These are phyloP conservation scores for Anthoscopus minutus DNA, from an alignment of 2,113 vertebrate species.

Conservation along the genomic window DNA sequence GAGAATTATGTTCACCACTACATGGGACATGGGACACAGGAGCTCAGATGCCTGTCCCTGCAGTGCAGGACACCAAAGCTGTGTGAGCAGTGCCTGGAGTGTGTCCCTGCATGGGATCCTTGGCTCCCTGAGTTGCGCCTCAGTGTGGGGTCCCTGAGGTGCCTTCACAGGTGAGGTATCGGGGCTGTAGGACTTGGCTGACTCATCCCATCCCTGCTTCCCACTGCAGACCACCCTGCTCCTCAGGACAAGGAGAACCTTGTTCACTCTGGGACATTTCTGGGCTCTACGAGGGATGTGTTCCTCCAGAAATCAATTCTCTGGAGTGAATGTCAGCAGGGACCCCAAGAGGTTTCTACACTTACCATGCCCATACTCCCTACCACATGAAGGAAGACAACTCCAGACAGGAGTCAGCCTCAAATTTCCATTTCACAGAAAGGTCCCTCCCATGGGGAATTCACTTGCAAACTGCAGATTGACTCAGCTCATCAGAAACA, in stretches of 20 bases:
- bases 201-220: not conserved
- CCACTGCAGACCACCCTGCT: not conserved
- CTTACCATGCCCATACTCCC: too few species aligned
- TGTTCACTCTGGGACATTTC: not conserved
- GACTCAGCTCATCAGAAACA: not conserved
- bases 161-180: not conserved
- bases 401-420: not conserved
- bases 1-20: not conserved
- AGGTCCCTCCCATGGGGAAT: not conserved
- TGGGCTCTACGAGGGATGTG: not conserved
- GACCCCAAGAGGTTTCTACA: not conserved
- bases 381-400: not conserved
- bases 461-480: not conserved
- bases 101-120: not conserved
- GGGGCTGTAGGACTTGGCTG: not conserved
- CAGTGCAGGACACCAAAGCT: not conserved
- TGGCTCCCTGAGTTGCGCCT: accelerated
- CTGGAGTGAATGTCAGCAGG: not conserved
- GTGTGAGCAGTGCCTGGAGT: not conserved
- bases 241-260: not conserved
- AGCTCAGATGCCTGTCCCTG: not conserved
- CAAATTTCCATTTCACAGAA: not conserved
- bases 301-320: not conserved
- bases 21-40: not conserved
- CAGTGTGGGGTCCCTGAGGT: too few species aligned